A percentile compares a stretch with the other conserved stretches of the same genome.
Conservation (phyloP, 53 echinoderm and acorn worm genomes). For the Paracentrotus lividus region DNA sequence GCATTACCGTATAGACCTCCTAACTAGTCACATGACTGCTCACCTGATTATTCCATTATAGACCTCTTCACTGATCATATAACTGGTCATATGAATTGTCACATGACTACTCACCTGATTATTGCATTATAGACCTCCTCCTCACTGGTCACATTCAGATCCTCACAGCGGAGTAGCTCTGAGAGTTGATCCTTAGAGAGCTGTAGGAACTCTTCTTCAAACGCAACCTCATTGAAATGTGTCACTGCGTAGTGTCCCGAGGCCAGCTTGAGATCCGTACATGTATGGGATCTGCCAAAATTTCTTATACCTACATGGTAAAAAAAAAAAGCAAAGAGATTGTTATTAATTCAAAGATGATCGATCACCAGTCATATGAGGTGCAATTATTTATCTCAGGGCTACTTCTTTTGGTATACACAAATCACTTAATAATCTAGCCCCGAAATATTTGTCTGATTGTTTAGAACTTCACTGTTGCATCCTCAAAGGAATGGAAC, state of each 20-base stretch:
- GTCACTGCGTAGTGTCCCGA: slow-evolving; percentile 85
- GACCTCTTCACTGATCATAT: too few species aligned
- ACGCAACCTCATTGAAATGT: slow-evolving; percentile 87
- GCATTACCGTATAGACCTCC: too few species aligned
- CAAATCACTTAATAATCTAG: too few species aligned
- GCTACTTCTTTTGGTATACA: too few species aligned
- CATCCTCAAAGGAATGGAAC: too few species aligned
- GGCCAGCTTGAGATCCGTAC: slow-evolving; percentile 86
- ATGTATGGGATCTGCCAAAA: slow-evolving; percentile 89
- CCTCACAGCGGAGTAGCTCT: slow-evolving; percentile 80
- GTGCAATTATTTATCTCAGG: too few species aligned
- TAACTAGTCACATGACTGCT: too few species aligned
- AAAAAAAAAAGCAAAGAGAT: neutral
- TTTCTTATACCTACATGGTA: slow-evolving; percentile 77
- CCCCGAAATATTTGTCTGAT: too few species aligned
- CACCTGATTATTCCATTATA: too few species aligned
- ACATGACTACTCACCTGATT: slow-evolving; percentile 60
- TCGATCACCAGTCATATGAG: too few species aligned
- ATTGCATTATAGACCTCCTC: slow-evolving; percentile 94
- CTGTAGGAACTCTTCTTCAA: slow-evolving; percentile 88
- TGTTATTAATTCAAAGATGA: too few species aligned
- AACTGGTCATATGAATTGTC: neutral
- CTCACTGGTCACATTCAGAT: slow-evolving; percentile 85
- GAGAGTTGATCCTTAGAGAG: slow-evolving; percentile 79
- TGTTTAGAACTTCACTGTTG: too few species aligned